Evolutionary conservation across 2,888 invertebrate species (phyloP), one percentile per base, ranked within the genome.

Genomic region (Ochropacha duplaris): DNA sequence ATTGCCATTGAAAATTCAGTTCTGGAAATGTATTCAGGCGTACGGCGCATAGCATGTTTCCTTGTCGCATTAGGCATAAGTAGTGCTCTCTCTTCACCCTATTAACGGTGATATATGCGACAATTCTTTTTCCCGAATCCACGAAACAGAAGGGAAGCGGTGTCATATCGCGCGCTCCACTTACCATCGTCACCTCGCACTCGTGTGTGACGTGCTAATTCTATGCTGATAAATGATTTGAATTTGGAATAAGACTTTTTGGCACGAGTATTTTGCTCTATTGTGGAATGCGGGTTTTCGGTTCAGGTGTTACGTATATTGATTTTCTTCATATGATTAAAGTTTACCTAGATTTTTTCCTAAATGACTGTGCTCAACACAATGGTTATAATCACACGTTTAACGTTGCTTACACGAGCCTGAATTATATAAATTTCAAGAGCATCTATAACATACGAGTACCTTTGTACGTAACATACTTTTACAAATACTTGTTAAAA

Each of bases 51-150:
- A 84, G 79, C 90, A 88, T 91, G 91, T 91, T 91, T 86, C 91
- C 91, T 85, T 90, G 90, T 91, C 91, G 87, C 92, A 92, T 92
- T 92, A 92, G 88, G 90, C 89, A 90, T 90, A 92, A 92, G 92
- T 89, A 92, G 91, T 92, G 89, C 89, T 91, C 87, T 90, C 89
- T 92, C 89, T 84, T 83, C 89, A 86, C 91, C 92, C 92, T 92
- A 92, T 92, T 92, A 92, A 92, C 86, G 64, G 86, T 92, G 92
- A 92, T 91, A 90, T 91, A 92, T 92, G 88, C 86, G 90, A 86
- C 90, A 79, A 92, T 92, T 92, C 92, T 92, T 92, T 92, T 84
- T 66, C 85, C 80, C 52, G 52, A 90, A 90, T 86, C 90, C 88
- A 81, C 79, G 79, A 81, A 84, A 89, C 89, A 87, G 86, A 87